phyloP scores from a whole-genome alignment of 1,140 invertebrate genomes.

The Hyles euphorbiae region DNA sequence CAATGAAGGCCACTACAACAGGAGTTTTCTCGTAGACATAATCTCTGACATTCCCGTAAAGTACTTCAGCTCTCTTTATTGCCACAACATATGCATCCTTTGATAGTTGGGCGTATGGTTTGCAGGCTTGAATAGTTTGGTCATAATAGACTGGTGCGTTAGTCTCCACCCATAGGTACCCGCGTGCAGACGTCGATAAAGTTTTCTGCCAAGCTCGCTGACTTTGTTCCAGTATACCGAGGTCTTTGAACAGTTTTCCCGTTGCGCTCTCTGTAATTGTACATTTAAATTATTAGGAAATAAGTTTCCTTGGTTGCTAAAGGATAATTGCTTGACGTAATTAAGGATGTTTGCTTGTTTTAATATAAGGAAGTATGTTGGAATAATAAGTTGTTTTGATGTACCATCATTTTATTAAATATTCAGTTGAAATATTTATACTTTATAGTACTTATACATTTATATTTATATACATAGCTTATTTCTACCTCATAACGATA shows the following conservation, averaged over 20 bases:
- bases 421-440: too few species aligned
- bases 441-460: too few species aligned
- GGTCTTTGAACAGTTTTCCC: constrained; percentile 77
- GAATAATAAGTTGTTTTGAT: too few species aligned
- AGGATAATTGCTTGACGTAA: too few species aligned
- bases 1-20: constrained; percentile 78
- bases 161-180: constrained; percentile 79
- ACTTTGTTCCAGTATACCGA: constrained; percentile 77
- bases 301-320: too few species aligned
- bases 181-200: constrained; percentile 75
- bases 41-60: constrained; percentile 74
- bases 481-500: too few species aligned
- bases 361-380: too few species aligned
- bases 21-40: constrained; percentile 79
- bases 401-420: too few species aligned
- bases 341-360: too few species aligned
- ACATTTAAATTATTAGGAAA: background rate
- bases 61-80: constrained; percentile 70
- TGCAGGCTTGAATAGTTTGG: constrained; percentile 70
- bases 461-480: too few species aligned
- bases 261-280: constrained; percentile 72
- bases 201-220: constrained; percentile 77
- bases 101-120: constrained; percentile 78
- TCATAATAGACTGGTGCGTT: constrained; percentile 81
- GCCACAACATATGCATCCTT: constrained; percentile 75